A percentile compares a stretch with the other conserved stretches of the same genome.
phyloP scores from a whole-genome alignment of 2,797 vertebrate species.

The Coilia nasus region DNA sequence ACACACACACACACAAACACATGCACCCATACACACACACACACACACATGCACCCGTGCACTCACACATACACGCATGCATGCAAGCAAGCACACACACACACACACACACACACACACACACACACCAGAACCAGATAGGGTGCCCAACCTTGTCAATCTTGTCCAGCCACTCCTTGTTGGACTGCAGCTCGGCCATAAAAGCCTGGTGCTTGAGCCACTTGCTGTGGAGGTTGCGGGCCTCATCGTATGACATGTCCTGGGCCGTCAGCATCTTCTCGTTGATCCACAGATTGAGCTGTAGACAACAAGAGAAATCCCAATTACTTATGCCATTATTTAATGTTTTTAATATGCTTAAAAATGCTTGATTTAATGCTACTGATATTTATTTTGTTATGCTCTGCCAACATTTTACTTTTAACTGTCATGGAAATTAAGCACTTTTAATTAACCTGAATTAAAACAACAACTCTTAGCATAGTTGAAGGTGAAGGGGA shows the following conservation, averaged over 20 bases:
- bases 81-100: not conserved
- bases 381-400: too few species aligned
- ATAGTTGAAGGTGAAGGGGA: too few species aligned
- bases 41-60: not conserved
- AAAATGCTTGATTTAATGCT: too few species aligned
- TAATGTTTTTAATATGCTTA: too few species aligned
- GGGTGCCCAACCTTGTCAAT: slow-evolving; percentile 82
- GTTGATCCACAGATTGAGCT: slow-evolving; percentile 94
- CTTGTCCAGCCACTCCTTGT: slow-evolving; percentile 92
- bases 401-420: too few species aligned
- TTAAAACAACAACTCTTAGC: too few species aligned
- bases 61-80: not conserved
- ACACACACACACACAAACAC: too few species aligned
- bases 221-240: slow-evolving; percentile 97
- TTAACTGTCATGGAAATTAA: too few species aligned
- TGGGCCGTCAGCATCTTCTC: slow-evolving; percentile 99
- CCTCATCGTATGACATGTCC: slow-evolving; percentile 98
- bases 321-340: not conserved
- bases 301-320: slow-evolving; percentile 31
- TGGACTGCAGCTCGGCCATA: slow-evolving; percentile 96
- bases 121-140: not conserved
- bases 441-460: too few species aligned
- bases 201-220: slow-evolving; percentile 98
- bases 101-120: not conserved
- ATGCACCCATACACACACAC: too few species aligned